Base-by-base conservation (phyloP, 2,888 invertebrate genomes). In the Diplolepis rosae region DNA sequence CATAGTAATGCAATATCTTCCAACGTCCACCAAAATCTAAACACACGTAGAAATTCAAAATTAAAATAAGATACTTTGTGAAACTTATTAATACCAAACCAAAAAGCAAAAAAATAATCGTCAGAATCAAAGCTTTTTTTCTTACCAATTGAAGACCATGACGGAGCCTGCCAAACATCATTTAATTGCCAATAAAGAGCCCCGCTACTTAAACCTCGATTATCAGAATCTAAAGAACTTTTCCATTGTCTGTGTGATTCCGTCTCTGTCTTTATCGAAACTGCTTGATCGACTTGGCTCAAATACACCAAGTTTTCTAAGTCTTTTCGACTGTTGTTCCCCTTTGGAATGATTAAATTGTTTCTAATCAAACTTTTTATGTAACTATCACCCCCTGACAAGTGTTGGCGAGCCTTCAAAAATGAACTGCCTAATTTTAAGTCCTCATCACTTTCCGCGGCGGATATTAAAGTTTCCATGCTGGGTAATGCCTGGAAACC, bases 181-280 rank as follows among this genome's bases (percentile, higher is more conserved):
- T 99, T 98, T 11, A 99, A 89, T 89, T 99, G 99, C 99, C 99
- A 99, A 89, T 98, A 99, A 68, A 99, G 90, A 0, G 98, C 97
- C 0, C 99, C 99, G 97, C 98, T 98, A 0, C 98, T 99, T 74
- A 90, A 86, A 4, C 95, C 95, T 80, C 91, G 88, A 0, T 93
- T 92, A n/a, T 86, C 73, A 22, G 84, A 83, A 77, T 90, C 88
- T 7, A 91, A 68, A 48, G 80, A 84, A 66, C 90, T 90, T 76
- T 88, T 89, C 77, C 89, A 91, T 81, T 94, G 93, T 39, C 96
- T 91, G 87, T 96, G 96, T 72, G 92, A 91, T 85, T 98, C 98
- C 0, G 96, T 94, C 89, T 97, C 94, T 2, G 93, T 91, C 88
- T 96, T 96, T 48, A 96, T 92, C 0, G 95, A 92, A 92, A 98